Base-by-base conservation (phyloP, 2,888 invertebrate genomes). In the Brachylomia viminalis region DNA sequence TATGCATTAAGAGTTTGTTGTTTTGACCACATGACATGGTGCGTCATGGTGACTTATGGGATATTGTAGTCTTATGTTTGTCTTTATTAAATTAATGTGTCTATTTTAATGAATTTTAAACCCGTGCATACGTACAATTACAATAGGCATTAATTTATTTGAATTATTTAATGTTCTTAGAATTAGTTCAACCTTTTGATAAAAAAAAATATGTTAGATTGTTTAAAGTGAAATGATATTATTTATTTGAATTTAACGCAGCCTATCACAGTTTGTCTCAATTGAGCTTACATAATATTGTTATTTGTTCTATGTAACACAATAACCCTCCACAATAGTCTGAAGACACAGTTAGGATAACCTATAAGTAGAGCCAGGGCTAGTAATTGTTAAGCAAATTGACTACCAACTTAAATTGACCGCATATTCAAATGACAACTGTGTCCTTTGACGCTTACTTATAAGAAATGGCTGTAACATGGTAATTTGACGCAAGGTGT, bases 51-150 rank as follows among this genome's bases (percentile, higher is more conserved):
- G 13, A 59, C 45, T 45, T 62, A 74, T 61, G 62, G 72, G 33
- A 27, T 42, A 76, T 58, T 72, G 38, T 38, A n/a, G n/a, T n/a
- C 27, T 0, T 59, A n/a, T 23, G 42, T 33, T 64, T 75, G 47
- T 62, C 78, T 74, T 80, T 84, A 71, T 78, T 75, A 73, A 54
- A 81, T 74, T 47, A 20, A 38, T 56, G 8, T 45, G n/a, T 56
- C 6, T 33, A 56, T 33, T 56, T 27, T 6, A 47, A 45, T 38
- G 20, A 3, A 1, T 47, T 47, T 30, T 13, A 7, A 49, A 61
- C 10, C n/a, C 15, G 10, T 17, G n/a, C 30, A 33, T 49, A 10
- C 66, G 15, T 23, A 33, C 17, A 23, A 30, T 30, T 23, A 30
- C 1, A 47, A 23, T 23, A 8, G 5, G 5, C 6, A 11, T 15